Conservation (phyloP, 2,113 vertebrate species). For the Aphyosemion australe region DNA sequence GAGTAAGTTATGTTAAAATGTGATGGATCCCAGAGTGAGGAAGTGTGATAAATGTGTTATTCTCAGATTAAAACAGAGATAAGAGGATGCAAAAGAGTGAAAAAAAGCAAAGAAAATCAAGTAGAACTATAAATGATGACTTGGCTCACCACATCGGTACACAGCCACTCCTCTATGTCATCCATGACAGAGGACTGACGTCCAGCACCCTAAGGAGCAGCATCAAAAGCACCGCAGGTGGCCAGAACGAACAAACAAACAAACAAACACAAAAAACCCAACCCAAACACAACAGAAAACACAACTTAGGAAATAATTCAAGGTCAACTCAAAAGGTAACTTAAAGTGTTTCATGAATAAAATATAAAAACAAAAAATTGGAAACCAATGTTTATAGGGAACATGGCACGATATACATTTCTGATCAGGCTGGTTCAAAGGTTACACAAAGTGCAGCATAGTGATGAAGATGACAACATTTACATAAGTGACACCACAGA, state of each 20-base stretch:
- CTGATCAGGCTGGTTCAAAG: too few species aligned
- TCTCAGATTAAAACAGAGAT: background rate
- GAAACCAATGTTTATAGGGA: background rate
- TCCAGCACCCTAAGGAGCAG: conserved; percentile 87
- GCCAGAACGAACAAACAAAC: conserved; percentile 76
- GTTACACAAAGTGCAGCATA: too few species aligned
- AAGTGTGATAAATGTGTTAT: conserved; percentile 32
- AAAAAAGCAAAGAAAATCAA: conserved; percentile 28
- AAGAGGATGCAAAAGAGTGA: conserved; percentile 8
- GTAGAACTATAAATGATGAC: conserved; percentile 73
- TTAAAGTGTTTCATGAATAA: conserved; percentile 17
- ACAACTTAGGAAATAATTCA: conserved; percentile 39
- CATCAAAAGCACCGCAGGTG: conserved; percentile 75
- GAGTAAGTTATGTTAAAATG: background rate
- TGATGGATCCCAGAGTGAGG: conserved; percentile 29
- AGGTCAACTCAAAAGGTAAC: conserved; percentile 59
- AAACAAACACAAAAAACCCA: conserved; percentile 68
- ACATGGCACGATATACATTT: too few species aligned
- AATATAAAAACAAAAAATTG: background rate
- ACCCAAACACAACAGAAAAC: conserved; percentile 77
- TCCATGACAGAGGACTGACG: conserved; percentile 98
- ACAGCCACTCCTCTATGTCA: conserved; percentile 99
- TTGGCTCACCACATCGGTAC: conserved; percentile 97
- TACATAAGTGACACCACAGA: too few species aligned
- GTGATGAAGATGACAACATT: too few species aligned